Evolutionary conservation across 2,888 invertebrate species (phyloP), one percentile per base, ranked within the genome.

Genomic region (Melipona beecheii): DNA sequence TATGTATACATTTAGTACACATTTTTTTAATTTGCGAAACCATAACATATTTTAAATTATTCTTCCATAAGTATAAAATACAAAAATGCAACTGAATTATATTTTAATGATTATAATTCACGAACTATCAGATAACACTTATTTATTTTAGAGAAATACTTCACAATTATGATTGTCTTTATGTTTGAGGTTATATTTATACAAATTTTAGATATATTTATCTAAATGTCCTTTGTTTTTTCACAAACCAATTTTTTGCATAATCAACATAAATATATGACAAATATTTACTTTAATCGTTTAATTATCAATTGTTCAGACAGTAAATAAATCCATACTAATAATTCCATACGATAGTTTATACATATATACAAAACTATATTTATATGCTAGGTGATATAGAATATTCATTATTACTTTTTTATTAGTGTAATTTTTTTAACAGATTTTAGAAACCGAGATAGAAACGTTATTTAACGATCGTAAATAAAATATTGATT

Each of bases 121-220:
- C 2, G 6, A 43, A 60, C 36, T 21, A 27, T n/a, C 15, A 52
- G 19, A 11, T 31, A 58, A 17, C n/a, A 54, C 17, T 19, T 31
- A 19, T 19, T 31, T 11, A n/a, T 21, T 56, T 24, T 56, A 17
- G 6, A 27, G 19, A 27, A 60, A 27, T 60, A 19, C n/a, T 58
- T 19, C 13, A 2, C 27, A 3, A 56, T 9, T 9, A n/a, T 15
- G 9, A 36, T 81, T 24, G 27, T 31, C 49, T 58, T 66, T 17
- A 24, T 21, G 19, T 60, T 65, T 75, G 31, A 27, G 82, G 82
- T 82, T 82, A 82, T 75, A 49, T 81, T 65, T 31, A 17, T n/a
- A 15, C 31, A 24, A 24, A 15, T 64, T 73, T 5, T 2, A 17
- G n/a, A 15, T 54, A n/a, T 19, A 52, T 9, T 21, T 27, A n/a